Evolutionary conservation across 2,797 vertebrate genomes (phyloP).

Genomic region (Arctocebus calabarensis): DNA sequence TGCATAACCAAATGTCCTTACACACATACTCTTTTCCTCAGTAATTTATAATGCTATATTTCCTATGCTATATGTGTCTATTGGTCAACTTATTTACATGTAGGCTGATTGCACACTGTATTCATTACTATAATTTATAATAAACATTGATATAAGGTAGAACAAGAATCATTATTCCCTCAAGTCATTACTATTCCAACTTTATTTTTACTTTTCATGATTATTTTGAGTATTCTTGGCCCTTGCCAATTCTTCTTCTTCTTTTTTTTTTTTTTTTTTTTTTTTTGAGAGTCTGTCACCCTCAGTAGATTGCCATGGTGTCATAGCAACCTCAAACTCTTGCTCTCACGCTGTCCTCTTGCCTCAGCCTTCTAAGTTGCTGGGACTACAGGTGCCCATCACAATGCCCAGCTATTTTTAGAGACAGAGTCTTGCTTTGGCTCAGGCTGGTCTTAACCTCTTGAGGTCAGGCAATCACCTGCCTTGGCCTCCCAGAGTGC

Average conservation of each 20-base stretch:
- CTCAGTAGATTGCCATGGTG: too few relatives aligned
- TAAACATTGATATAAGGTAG: not conserved
- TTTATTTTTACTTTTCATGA: not conserved
- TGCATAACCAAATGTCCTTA: not conserved
- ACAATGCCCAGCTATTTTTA: too few relatives aligned
- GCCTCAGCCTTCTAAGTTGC: too few relatives aligned
- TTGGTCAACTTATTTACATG: not conserved
- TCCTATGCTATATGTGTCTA: not conserved
- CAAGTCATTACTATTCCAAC: not conserved
- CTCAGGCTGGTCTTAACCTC: too few relatives aligned
- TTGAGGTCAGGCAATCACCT: too few relatives aligned
- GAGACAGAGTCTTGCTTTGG: too few relatives aligned
- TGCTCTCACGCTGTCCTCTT: too few relatives aligned
- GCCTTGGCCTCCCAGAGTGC: too few relatives aligned
- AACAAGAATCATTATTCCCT: not conserved
- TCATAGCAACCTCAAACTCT: too few relatives aligned
- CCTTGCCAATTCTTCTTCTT: not conserved
- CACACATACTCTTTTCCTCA: not conserved
- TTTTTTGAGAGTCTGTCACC: too few relatives aligned
- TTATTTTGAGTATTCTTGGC: not conserved
- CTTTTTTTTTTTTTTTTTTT: too few relatives aligned
- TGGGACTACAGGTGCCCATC: too few relatives aligned
- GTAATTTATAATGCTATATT: not conserved
- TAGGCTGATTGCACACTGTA: not conserved
- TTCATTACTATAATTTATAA: not conserved